phyloP scores from a whole-genome alignment of 2,113 vertebrate genomes.

The Mormyrus iriodes region DNA sequence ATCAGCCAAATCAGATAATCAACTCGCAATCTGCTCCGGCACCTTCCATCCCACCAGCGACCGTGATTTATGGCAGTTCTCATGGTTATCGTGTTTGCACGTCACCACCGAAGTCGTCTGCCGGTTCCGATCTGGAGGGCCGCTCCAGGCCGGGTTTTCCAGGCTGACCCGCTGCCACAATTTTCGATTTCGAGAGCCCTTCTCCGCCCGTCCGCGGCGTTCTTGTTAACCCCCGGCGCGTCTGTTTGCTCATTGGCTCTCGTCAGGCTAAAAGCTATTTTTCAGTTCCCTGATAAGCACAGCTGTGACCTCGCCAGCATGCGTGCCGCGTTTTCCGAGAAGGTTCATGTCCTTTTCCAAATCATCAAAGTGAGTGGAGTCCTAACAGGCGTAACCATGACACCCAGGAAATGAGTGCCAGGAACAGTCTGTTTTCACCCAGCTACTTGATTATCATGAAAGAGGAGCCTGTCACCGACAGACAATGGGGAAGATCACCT shows the following conservation, averaged over 20 bases:
- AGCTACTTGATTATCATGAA: constrained; percentile 19
- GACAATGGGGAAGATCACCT: constrained; percentile 26
- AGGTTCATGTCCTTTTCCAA: background rate
- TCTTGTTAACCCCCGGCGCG: background rate
- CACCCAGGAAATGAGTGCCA: constrained; percentile 27
- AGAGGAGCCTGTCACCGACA: constrained; percentile 21
- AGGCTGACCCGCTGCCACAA: background rate
- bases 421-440: constrained; percentile 12
- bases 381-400: constrained; percentile 26
- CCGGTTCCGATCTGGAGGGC: background rate
- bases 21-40: background rate
- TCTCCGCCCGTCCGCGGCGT: background rate
- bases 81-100: background rate
- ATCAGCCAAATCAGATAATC: background rate
- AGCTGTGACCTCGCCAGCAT: background rate
- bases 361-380: constrained; percentile 21
- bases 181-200: background rate
- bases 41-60: background rate
- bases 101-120: background rate
- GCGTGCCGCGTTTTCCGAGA: background rate
- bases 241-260: background rate
- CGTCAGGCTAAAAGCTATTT: background rate
- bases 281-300: background rate
- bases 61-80: background rate
- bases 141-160: background rate